Conservation (phyloP, 1,140 invertebrate species). For the Calycopis cecrops region DNA sequence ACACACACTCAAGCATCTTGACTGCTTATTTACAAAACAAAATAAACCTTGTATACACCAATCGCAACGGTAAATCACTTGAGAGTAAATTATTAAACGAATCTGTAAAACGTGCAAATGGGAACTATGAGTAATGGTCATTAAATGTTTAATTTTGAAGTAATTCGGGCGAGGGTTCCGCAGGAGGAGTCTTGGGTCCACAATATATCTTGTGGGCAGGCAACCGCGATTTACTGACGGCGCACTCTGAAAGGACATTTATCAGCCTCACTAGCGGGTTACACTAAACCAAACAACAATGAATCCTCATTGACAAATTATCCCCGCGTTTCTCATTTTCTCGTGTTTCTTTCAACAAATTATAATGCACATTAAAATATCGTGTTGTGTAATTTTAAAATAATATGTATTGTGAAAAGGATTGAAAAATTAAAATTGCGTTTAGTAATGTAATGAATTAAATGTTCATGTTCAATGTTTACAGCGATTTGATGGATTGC, state of each 20-base stretch:
- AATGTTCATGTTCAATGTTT: too few relatives aligned
- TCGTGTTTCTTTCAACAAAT: conserved; percentile 36
- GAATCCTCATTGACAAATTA: conserved; percentile 73
- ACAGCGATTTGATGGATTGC: too few relatives aligned
- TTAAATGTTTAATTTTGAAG: conserved; percentile 31
- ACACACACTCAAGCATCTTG: too few relatives aligned
- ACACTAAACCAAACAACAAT: conserved; percentile 72
- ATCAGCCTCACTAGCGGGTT: conserved; percentile 70
- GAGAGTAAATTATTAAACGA: not conserved
- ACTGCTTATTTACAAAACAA: too few relatives aligned
- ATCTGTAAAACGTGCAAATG: conserved; percentile 1
- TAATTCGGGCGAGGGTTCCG: conserved; percentile 38
- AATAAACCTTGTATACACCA: too few relatives aligned
- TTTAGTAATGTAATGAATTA: too few relatives aligned
- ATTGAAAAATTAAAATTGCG: too few relatives aligned
- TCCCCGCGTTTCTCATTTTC: conserved; percentile 60
- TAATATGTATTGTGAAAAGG: too few relatives aligned
- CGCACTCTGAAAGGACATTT: conserved; percentile 70
- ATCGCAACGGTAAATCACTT: too few relatives aligned
- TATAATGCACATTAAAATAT: too few relatives aligned
- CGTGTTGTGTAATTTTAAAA: too few relatives aligned
- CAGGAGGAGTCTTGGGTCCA: conserved; percentile 60
- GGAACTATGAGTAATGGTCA: conserved; percentile 12
- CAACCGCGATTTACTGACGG: conserved; percentile 72
- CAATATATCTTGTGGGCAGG: conserved; percentile 71